Conservation (phyloP, 2,113 vertebrate genomes). For the Gallinago undulata region DNA sequence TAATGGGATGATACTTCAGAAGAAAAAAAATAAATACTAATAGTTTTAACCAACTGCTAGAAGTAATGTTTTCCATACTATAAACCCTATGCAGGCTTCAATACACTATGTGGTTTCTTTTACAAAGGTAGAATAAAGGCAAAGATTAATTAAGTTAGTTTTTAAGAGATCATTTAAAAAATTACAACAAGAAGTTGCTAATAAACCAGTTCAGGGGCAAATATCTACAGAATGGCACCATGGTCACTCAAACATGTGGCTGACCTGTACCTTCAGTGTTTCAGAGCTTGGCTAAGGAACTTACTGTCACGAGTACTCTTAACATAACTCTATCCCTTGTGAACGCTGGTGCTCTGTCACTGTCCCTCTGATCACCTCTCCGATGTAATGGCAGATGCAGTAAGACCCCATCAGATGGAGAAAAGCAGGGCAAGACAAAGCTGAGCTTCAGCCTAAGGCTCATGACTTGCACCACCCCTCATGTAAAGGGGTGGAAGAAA, state of each 20-base stretch:
- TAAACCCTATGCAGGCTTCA: not conserved
- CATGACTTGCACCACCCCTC: not conserved
- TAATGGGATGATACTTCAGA: not conserved
- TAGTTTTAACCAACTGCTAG: not conserved
- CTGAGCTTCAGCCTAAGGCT: not conserved
- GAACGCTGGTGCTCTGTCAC: not conserved
- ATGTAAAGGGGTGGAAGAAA: not conserved
- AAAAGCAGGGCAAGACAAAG: not conserved
- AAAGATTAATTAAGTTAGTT: not conserved
- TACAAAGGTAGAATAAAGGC: not conserved
- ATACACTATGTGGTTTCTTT: not conserved
- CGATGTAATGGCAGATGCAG: not conserved
- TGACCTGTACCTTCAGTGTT: not conserved
- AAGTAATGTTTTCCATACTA: not conserved
- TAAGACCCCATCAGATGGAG: not conserved
- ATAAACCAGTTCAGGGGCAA: not conserved
- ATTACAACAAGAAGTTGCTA: not conserved
- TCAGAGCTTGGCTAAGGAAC: not conserved
- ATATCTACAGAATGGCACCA: not conserved
- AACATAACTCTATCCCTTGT: not conserved
- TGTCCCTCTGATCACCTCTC: rapidly evolving
- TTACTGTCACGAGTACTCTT: not conserved
- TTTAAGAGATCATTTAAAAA: not conserved
- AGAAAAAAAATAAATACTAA: not conserved
- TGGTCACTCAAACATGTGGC: not conserved